Percentiles rank a stretch among this genome's conserved stretches.
Conservation (phyloP, 2,113 vertebrate genomes). For the Ranitomeya variabilis region DNA sequence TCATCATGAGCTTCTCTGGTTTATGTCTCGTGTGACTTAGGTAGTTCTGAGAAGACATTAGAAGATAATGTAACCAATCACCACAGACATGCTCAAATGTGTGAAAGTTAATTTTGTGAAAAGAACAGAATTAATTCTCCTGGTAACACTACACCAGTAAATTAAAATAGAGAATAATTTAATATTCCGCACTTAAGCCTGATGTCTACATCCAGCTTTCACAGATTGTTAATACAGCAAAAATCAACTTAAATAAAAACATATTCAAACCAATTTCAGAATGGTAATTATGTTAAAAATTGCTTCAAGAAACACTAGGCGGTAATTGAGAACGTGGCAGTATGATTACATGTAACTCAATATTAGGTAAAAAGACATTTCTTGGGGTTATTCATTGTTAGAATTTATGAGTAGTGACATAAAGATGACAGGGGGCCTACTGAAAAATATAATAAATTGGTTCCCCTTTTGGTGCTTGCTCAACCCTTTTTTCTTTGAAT, state of each 20-base stretch:
- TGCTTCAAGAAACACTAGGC: neutral
- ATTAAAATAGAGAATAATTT: slow-evolving; percentile 39
- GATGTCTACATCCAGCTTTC: slow-evolving; percentile 16
- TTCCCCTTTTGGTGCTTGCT: too few relatives aligned
- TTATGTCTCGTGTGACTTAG: neutral
- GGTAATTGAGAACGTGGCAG: neutral
- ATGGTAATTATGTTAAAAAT: neutral
- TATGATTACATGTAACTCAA: neutral
- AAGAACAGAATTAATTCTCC: slow-evolving; percentile 40
- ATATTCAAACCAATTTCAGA: neutral
- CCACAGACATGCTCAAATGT: slow-evolving; percentile 21
- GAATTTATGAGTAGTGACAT: neutral
- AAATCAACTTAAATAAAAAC: slow-evolving; percentile 5
- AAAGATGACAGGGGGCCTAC: too few relatives aligned
- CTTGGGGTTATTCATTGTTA: neutral
- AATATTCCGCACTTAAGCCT: slow-evolving; percentile 19
- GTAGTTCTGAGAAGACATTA: slow-evolving; percentile 3
- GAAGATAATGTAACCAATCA: slow-evolving; percentile 36
- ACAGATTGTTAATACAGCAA: slow-evolving; percentile 1
- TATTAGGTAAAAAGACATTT: neutral
- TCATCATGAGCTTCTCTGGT: neutral
- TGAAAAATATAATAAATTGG: too few relatives aligned
- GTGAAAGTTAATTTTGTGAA: slow-evolving; percentile 44
- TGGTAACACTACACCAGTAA: slow-evolving; percentile 35
- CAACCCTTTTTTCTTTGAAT: too few relatives aligned